These are phyloP conservation scores for Aldrovandia affinis DNA, from an alignment of 2,797 vertebrate species.

Conservation along the genomic window DNA sequence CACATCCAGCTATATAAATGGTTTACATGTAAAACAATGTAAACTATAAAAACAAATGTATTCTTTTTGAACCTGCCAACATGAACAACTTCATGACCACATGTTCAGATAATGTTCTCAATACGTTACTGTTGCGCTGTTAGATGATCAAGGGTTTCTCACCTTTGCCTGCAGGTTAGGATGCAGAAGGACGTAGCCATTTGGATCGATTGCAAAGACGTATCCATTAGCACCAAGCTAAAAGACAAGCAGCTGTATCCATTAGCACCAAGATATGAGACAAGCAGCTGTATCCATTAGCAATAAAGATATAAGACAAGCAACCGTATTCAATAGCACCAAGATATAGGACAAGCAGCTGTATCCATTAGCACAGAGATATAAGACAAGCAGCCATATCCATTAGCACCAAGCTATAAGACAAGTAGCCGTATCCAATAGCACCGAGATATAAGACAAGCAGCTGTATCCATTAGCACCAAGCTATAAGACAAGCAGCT, in stretches of 20 bases:
- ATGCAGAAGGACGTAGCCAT: conserved; percentile 93
- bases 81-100: too few relatives aligned
- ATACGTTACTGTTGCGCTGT: not conserved
- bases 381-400: not conserved
- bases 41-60: not conserved
- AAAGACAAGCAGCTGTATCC: conserved; percentile 6
- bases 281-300: not conserved
- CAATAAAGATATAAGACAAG: not conserved
- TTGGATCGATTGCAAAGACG: conserved; percentile 92
- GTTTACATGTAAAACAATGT: not conserved
- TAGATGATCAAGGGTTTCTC: conserved; percentile 42
- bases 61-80: not conserved
- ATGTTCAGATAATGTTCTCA: not conserved
- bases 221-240: conserved; percentile 93
- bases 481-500: too few relatives aligned
- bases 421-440: too few relatives aligned
- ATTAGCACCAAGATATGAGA: too few relatives aligned
- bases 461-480: too few relatives aligned
- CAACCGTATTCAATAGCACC: too few relatives aligned
- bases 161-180: conserved; percentile 95
- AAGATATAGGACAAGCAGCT: too few relatives aligned
- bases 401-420: not conserved
- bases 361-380: too few relatives aligned
- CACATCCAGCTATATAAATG: not conserved
- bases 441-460: too few relatives aligned